Conservation (phyloP, 2,888 invertebrate genomes). For the Glyphotaelius pellucidus region DNA sequence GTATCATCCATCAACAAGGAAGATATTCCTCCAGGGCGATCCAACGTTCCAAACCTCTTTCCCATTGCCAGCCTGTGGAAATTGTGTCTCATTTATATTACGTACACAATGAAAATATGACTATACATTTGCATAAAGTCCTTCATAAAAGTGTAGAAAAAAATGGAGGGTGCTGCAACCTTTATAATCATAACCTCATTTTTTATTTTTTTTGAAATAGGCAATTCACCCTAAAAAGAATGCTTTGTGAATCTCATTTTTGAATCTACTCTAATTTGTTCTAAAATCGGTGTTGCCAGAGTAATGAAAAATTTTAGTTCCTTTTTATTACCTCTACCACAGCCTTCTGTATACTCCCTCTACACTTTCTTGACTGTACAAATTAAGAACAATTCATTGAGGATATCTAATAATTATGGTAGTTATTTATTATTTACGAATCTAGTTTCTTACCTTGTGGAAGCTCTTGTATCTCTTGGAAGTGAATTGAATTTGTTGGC, state of each 20-base stretch:
- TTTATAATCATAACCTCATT: no score
- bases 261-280: no score
- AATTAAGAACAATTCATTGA: neutral
- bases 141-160: no score
- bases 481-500: conserved; percentile 85
- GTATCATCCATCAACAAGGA: conserved; percentile 84
- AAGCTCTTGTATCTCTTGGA: conserved; percentile 82
- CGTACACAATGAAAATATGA: neutral
- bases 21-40: conserved; percentile 76
- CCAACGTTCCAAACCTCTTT: conserved; percentile 74
- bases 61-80: conserved; percentile 72
- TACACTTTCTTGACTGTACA: no score
- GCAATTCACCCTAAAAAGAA: no score
- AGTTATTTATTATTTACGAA: neutral
- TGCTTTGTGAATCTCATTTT: no score
- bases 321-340: no score
- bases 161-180: no score
- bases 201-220: no score
- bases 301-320: no score
- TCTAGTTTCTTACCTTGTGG: conserved; percentile 74
- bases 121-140: neutral
- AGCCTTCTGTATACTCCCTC: no score
- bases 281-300: no score
- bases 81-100: neutral
- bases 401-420: neutral